A percentile compares a stretch with the other conserved stretches of the same genome.
These are phyloP conservation scores for Athalia rosae DNA, from an alignment of 2,888 invertebrate genomes.

Conservation along the genomic window DNA sequence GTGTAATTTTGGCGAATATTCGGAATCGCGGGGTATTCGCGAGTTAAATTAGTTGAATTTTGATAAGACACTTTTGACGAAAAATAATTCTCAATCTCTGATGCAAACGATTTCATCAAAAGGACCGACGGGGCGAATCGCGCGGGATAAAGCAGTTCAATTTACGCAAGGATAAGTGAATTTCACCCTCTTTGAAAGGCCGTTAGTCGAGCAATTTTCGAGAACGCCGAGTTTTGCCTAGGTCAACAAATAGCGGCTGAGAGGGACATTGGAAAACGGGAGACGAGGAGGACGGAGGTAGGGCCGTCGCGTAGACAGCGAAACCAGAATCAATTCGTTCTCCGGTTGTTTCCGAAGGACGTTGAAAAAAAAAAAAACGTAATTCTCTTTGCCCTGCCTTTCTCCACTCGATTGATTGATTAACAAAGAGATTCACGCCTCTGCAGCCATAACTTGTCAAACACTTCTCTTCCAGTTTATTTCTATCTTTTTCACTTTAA, in stretches of 20 bases:
- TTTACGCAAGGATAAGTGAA: constrained; percentile 37
- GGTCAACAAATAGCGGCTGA: constrained; percentile 30
- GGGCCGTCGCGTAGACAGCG: constrained; percentile 12
- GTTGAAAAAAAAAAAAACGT: constrained; percentile 14
- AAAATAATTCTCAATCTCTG: constrained; percentile 14
- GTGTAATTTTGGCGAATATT: too few relatives aligned
- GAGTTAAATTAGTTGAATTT: constrained; percentile 10
- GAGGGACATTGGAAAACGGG: neutral
- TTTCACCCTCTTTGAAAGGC: constrained; percentile 33
- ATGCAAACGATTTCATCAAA: constrained; percentile 24
- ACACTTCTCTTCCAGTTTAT: too few relatives aligned
- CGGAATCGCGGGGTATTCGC: neutral
- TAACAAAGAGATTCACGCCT: neutral
- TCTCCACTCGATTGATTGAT: constrained; percentile 6
- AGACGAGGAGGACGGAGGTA: neutral
- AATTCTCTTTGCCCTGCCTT: neutral
- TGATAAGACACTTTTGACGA: constrained; percentile 15
- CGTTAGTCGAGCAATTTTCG: constrained; percentile 25
- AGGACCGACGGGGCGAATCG: neutral
- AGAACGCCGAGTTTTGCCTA: constrained; percentile 35
- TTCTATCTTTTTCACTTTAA: too few relatives aligned
- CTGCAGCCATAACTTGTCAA: neutral
- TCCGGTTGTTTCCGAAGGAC: constrained; percentile 23
- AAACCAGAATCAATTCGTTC: constrained; percentile 26
- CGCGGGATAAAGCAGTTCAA: constrained; percentile 13